Evolutionary conservation across 2,888 invertebrate species (phyloP), one percentile per base, ranked within the genome.

Genomic region (Lacanobia oleracea): DNA sequence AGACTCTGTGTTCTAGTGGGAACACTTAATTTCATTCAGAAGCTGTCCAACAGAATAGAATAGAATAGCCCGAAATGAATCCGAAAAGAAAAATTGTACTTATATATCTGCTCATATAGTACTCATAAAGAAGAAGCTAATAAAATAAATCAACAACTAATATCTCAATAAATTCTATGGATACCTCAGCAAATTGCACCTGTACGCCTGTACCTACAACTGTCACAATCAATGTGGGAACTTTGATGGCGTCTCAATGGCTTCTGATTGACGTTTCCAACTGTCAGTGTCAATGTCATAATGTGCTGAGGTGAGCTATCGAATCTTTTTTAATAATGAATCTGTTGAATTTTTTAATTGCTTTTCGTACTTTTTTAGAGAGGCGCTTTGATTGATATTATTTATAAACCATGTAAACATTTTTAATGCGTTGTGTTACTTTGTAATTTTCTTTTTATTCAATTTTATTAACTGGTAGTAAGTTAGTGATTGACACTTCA

Each of bases 211-310:
- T 66, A 45, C 21, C 60, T 69, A 67, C 54, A 62, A 65, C 37
- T 69, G 75, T 75, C 71, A 69, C 51, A 64, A 65, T 84, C 73
- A 77, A 78, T 78, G 62, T 67, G 50, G 54, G 53, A 67, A 68
- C 43, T 68, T 64, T 73, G 67, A 79, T 66, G 67, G 67, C 50
- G 8, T 60, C 51, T 81, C 83, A 84, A 84, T 74, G 67, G 75
- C 61, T 48, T 18, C 37, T 84, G 82, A 84, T 83, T 84, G 78
- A 81, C 84, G 71, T 74, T 64, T 45, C 16, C 37, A 66, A 57
- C 69, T 65, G 80, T 65, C 75, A 74, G 60, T 61, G 80, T 64
- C 75, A 74, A 48, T 61, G 56, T 66, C 61, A 69, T 21, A 67
- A 59, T 62, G 54, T 48, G 61, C 50, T 12, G 18, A 18, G 51